These are phyloP conservation scores for Cottoperca gobio DNA, from an alignment of 2,797 vertebrate genomes.

Conservation along the genomic window DNA sequence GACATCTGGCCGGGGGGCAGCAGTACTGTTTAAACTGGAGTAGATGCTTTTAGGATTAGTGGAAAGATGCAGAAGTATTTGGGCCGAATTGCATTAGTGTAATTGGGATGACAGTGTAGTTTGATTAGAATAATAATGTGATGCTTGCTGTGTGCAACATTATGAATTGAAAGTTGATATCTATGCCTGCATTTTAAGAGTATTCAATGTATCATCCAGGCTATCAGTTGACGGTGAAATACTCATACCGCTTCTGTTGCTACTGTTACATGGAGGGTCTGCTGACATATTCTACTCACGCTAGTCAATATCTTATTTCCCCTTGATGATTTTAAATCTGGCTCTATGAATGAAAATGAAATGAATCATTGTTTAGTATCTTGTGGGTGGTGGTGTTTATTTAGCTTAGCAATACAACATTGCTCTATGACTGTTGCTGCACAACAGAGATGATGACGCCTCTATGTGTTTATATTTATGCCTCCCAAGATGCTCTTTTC, in stretches of 20 bases:
- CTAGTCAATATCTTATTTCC: conserved; percentile 4
- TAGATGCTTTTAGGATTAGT: conserved; percentile 28
- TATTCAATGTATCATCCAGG: background rate
- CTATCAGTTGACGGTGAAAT: background rate
- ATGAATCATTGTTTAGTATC: conserved; percentile 25
- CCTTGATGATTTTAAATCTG: background rate
- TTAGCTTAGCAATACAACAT: conserved; percentile 5
- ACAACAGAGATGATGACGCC: conserved; percentile 1
- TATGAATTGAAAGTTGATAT: background rate
- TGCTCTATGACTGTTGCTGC: conserved; percentile 3
- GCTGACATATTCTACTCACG: background rate
- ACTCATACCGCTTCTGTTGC: conserved; percentile 4
- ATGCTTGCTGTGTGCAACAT: background rate
- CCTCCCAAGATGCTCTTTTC: background rate
- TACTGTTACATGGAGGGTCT: conserved; percentile 1
- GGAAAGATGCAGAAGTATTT: conserved; percentile 14
- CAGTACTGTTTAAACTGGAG: background rate
- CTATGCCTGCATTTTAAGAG: background rate
- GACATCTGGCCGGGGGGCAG: conserved; percentile 20
- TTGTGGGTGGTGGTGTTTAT: conserved; percentile 17
- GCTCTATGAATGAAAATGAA: conserved; percentile 25
- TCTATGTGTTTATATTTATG: conserved; percentile 31
- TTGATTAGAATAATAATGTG: background rate
- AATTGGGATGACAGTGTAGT: conserved; percentile 8
- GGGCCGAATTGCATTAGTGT: conserved; percentile 19